phyloP scores from a whole-genome alignment of 1,140 invertebrate genomes.

The Popillia japonica region DNA sequence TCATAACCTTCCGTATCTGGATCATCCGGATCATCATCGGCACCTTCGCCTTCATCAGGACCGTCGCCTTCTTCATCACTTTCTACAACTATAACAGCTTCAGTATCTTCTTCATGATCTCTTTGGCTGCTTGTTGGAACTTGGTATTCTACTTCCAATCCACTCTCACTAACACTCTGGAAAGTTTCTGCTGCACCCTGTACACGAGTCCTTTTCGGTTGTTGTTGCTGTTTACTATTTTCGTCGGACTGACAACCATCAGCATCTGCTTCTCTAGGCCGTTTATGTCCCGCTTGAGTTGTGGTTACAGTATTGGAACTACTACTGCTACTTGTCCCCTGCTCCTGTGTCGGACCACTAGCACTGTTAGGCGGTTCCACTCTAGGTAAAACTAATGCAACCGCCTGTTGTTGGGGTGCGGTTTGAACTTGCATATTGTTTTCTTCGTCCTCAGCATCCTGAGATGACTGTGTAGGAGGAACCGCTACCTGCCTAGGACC shows the following conservation, averaged over 20 bases:
- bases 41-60: constrained; percentile 65
- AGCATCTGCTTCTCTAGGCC: constrained; percentile 66
- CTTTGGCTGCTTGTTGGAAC: constrained; percentile 84
- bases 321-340: constrained; percentile 55
- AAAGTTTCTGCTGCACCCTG: constrained; percentile 48
- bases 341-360: constrained; percentile 45
- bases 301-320: constrained; percentile 66
- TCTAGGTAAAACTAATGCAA: constrained; percentile 76
- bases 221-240: constrained; percentile 59
- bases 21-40: constrained; percentile 57
- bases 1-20: constrained; percentile 61
- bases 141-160: constrained; percentile 75
- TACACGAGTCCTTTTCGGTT: constrained; percentile 59
- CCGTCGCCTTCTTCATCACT: constrained; percentile 66
- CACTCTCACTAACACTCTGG: constrained; percentile 63
- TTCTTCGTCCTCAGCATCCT: constrained; percentile 58
- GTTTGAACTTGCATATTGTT: constrained; percentile 54
- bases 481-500: constrained; percentile 62
- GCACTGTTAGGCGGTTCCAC: constrained; percentile 65
- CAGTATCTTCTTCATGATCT: constrained; percentile 78
- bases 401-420: constrained; percentile 69
- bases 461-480: constrained; percentile 59
- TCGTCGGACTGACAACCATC: constrained; percentile 63
- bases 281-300: constrained; percentile 67
- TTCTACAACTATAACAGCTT: constrained; percentile 77